Conservation (phyloP, 2,113 vertebrate species). For the Callospermophilus lateralis region DNA sequence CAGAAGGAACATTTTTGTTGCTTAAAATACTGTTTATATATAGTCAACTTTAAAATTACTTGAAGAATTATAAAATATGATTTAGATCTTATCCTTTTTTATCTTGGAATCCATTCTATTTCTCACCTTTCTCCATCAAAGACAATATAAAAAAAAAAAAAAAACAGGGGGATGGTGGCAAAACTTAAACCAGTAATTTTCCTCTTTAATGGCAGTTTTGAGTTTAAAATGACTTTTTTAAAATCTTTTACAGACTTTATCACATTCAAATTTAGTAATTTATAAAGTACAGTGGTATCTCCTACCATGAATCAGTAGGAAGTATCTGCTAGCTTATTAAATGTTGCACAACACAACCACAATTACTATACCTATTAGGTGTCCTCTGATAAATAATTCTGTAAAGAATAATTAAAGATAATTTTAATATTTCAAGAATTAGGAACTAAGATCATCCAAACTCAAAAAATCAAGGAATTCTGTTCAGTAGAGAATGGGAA, state of each 20-base stretch:
- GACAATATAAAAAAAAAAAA: conserved; percentile 11
- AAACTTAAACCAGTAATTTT: conserved; percentile 37
- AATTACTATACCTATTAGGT: neutral
- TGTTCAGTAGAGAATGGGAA: neutral
- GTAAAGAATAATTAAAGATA: conserved; percentile 47
- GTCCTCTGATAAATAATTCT: conserved; percentile 22
- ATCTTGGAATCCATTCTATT: neutral
- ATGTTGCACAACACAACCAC: neutral
- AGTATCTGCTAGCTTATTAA: neutral
- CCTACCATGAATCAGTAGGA: neutral
- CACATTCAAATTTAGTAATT: conserved; percentile 42
- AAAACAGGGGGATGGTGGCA: neutral
- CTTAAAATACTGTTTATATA: neutral
- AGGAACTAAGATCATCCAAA: neutral
- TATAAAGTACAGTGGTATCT: neutral
- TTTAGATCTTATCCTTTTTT: conserved; percentile 11
- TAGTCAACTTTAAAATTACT: conserved; percentile 16
- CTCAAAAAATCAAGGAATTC: neutral
- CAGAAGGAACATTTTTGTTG: conserved; percentile 38
- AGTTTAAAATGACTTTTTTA: conserved; percentile 44
- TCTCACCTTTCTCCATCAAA: neutral
- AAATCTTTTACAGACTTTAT: neutral
- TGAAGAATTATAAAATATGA: conserved; percentile 6
- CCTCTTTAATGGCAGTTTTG: neutral
- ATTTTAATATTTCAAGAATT: neutral